These are phyloP conservation scores for Carpatolechia fugitivella DNA, from an alignment of 2,888 invertebrate genomes.

Conservation along the genomic window DNA sequence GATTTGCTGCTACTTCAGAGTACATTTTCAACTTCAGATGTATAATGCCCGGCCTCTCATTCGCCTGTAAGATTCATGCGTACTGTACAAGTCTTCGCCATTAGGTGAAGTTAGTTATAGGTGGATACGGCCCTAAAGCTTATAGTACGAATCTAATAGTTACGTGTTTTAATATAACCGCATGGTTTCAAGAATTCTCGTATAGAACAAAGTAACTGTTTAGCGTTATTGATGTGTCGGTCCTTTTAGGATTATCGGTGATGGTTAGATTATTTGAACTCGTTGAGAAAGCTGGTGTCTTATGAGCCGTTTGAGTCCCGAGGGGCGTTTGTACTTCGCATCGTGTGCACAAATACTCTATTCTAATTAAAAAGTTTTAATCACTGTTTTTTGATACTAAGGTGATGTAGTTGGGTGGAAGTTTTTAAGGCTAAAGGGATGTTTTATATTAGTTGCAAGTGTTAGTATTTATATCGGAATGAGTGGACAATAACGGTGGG, in stretches of 20 bases:
- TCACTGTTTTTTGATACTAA: slow-evolving; percentile 64
- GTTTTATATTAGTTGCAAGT: slow-evolving; percentile 63
- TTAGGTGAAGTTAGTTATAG: slow-evolving; percentile 52
- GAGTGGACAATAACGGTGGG: slow-evolving; percentile 74
- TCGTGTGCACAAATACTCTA: slow-evolving; percentile 71
- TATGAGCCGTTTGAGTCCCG: slow-evolving; percentile 32
- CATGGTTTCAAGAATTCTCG: slow-evolving; percentile 57
- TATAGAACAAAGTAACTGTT: slow-evolving; percentile 59
- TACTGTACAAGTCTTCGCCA: slow-evolving; percentile 41
- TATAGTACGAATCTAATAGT: slow-evolving; percentile 65
- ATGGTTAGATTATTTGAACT: slow-evolving; percentile 33
- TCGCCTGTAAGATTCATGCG: no score
- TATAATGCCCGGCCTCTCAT: no score
- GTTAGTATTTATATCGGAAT: slow-evolving; percentile 63
- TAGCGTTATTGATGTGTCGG: slow-evolving; percentile 61
- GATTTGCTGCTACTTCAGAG: no score
- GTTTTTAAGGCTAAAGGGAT: slow-evolving; percentile 39
- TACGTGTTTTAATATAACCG: slow-evolving; percentile 53
- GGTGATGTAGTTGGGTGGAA: slow-evolving; percentile 38
- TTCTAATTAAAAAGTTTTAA: slow-evolving; percentile 51
- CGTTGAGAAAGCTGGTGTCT: slow-evolving; percentile 30
- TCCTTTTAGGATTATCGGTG: slow-evolving; percentile 41
- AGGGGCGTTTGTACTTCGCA: slow-evolving; percentile 34
- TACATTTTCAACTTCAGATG: no score
- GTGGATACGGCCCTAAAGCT: slow-evolving; percentile 62